Evolutionary conservation across 1,140 invertebrate genomes (phyloP).

Genomic region (Drosophila lacteicornis): DNA sequence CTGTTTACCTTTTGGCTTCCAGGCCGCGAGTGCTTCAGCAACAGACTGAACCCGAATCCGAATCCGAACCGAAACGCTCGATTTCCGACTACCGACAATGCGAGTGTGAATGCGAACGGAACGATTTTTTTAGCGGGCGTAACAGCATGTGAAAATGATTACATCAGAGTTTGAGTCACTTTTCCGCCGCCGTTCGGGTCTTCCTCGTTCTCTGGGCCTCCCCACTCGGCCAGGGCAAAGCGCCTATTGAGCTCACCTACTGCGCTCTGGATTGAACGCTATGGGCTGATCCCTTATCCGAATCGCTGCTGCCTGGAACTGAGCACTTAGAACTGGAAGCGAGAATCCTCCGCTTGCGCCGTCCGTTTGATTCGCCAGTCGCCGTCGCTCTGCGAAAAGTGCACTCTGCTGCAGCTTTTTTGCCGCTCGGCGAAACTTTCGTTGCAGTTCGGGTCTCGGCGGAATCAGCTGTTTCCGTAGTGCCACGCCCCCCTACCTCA

Average conservation of each 20-base stretch:
- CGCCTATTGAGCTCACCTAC: conserved; percentile 68
- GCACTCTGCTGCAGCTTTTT: conserved; percentile 69
- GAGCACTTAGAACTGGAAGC: conserved; percentile 43
- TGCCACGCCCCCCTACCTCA: conserved; percentile 4
- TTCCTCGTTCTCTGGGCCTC: conserved; percentile 29
- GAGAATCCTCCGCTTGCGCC: conserved; percentile 31
- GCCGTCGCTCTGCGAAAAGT: conserved; percentile 66
- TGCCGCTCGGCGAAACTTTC: conserved; percentile 33
- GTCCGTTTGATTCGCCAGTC: conserved; percentile 58
- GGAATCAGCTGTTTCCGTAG: conserved; percentile 35
- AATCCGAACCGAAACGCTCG: conserved; percentile 29
- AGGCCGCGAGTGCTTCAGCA: conserved; percentile 35
- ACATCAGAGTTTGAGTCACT: conserved; percentile 82
- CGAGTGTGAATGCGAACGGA: conserved; percentile 41
- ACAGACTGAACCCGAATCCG: conserved; percentile 39
- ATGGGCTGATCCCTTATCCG: neutral
- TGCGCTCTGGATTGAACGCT: conserved; percentile 29
- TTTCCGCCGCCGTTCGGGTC: conserved; percentile 36
- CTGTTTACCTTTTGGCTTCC: conserved; percentile 64
- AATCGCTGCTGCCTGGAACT: conserved; percentile 42
- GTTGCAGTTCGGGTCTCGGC: conserved; percentile 39
- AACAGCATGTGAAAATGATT: conserved; percentile 71
- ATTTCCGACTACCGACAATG: conserved; percentile 9
- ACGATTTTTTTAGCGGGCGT: conserved; percentile 57
- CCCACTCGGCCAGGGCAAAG: conserved; percentile 37